Evolutionary conservation across 2,888 invertebrate genomes (phyloP), one percentile per base, ranked within the genome.

Genomic region (Baronia brevicornis): DNA sequence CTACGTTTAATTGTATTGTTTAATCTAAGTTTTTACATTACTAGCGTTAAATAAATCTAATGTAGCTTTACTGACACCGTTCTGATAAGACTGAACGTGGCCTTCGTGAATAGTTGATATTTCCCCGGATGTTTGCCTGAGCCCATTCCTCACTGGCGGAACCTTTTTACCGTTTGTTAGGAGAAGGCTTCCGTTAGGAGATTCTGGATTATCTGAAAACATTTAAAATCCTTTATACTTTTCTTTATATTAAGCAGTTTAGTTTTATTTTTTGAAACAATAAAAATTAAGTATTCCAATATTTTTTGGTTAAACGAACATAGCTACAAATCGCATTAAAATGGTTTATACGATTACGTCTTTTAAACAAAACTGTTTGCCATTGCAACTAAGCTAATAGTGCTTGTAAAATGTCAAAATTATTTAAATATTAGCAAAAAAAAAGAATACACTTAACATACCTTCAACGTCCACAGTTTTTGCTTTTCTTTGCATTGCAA

Each of bases 81-180:
- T 60, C 10, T 55, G 43, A 40, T 64, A 84, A 4, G 51, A 64
- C 26, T 80, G 75, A 1, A 75, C 59, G 1, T 70, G 60, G 0
- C 79, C 82, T 37, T 84, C 84, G 28, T 60, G 57, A 7, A 84
- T 82, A 2, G 84, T 84, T 1, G 79, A 78, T 17, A 82, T 84
- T 25, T 80, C 78, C 0, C 78, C 80, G 0, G 78, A 63, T 13
- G 62, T 71, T 1, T 60, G 51, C 3, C 66, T 63, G 0, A 62
- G 51, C 0, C 70, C 72, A 36, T 64, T 74, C 6, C 67, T 52
- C 0, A 78, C 77, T 3, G 79, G 51, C 0, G 80, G 77, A 0
- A 71, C 72, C 38, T 70, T 78, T 28, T 68, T 75, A 0, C 64
- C 67, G 38, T 67, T 72, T 0, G 41, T 29, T n/a, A 55, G 28